These are phyloP conservation scores for Drosophila teissieri DNA, from an alignment of 1,140 invertebrate species.

Conservation along the genomic window DNA sequence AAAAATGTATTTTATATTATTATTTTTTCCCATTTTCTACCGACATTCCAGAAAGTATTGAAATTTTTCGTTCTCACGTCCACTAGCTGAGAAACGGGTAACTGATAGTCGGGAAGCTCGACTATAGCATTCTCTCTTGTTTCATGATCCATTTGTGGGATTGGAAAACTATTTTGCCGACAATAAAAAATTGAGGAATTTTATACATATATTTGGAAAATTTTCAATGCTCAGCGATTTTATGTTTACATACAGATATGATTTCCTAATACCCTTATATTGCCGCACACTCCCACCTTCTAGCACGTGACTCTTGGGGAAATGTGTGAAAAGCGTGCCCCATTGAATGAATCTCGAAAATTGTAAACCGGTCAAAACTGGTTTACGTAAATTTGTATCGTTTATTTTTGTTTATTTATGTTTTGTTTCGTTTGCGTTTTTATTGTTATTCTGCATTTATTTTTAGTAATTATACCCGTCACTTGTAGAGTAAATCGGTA, in stretches of 20 bases:
- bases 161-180: slow-evolving; percentile 24
- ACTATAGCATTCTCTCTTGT: no score
- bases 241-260: slow-evolving; percentile 14
- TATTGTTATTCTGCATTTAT: slow-evolving; percentile 49
- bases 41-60: no score
- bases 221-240: slow-evolving; percentile 42
- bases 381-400: slow-evolving; percentile 39
- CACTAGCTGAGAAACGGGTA: no score
- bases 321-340: slow-evolving; percentile 71
- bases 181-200: slow-evolving; percentile 17
- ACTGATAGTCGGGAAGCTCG: no score
- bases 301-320: slow-evolving; percentile 38
- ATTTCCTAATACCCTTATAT: slow-evolving; percentile 23
- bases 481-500: no score
- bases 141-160: slow-evolving; percentile 47
- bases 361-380: slow-evolving; percentile 70
- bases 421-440: slow-evolving; percentile 35
- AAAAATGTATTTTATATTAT: no score
- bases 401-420: slow-evolving; percentile 30
- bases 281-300: slow-evolving; percentile 50
- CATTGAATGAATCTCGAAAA: slow-evolving; percentile 49
- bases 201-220: slow-evolving; percentile 45
- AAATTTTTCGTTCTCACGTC: no score
- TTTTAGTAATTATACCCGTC: slow-evolving; percentile 21
- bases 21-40: no score